These are phyloP conservation scores for Dufourea novaeangliae DNA, from an alignment of 1,140 invertebrate species.

Conservation along the genomic window DNA sequence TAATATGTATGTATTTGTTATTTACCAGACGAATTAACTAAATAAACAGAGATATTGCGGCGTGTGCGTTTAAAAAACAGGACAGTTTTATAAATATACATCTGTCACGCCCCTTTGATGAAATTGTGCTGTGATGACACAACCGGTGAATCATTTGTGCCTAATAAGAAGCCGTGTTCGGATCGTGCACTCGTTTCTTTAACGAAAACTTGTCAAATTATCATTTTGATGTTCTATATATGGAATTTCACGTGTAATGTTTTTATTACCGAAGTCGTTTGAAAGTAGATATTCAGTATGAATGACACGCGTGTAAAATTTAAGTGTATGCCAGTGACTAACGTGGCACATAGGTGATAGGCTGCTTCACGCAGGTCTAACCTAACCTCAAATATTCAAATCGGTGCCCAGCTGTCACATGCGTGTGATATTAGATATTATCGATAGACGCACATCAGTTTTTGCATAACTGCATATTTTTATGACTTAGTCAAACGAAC, in stretches of 20 bases:
- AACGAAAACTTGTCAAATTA: neutral
- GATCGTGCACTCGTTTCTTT: neutral
- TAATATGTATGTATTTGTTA: no score
- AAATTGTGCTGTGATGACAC: slow-evolving; percentile 24
- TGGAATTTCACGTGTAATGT: neutral
- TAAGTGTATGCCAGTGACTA: neutral
- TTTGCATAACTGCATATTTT: neutral
- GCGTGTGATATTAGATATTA: neutral
- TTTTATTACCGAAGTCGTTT: neutral
- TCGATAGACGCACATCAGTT: neutral
- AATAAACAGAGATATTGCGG: neutral
- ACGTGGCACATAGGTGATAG: neutral
- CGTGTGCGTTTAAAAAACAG: neutral
- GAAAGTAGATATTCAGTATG: neutral
- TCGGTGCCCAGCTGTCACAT: slow-evolving; percentile 12
- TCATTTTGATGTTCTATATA: neutral
- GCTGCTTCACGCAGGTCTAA: neutral
- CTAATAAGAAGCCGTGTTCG: slow-evolving; percentile 17
- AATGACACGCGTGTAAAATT: neutral
- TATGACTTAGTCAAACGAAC: neutral
- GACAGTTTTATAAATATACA: slow-evolving; percentile 30
- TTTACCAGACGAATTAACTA: neutral
- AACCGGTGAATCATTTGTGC: slow-evolving; percentile 33
- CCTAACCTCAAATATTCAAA: slow-evolving; percentile 24
- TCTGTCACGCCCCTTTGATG: slow-evolving; percentile 18